Conservation (phyloP, 1,140 invertebrate species). For the Epicauta chinensis region DNA sequence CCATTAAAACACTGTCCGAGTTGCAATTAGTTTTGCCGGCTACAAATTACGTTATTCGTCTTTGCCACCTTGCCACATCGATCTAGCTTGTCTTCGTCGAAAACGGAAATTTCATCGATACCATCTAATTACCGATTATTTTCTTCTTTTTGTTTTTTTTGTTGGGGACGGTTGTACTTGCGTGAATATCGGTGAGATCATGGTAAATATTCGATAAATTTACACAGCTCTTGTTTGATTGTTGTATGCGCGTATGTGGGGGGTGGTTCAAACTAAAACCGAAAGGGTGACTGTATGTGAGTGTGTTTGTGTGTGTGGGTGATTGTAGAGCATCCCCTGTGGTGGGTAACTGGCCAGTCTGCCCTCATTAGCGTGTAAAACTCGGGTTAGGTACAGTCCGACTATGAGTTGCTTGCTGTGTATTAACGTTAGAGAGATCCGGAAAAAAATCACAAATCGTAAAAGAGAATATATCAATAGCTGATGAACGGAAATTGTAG, state of each 20-base stretch:
- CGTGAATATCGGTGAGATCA: too few relatives aligned
- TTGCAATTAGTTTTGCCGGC: constrained; percentile 40
- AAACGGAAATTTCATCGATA: too few relatives aligned
- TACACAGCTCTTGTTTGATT: constrained; percentile 1
- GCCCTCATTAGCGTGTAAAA: constrained; percentile 45
- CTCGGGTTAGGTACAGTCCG: constrained; percentile 43
- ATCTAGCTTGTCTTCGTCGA: too few relatives aligned
- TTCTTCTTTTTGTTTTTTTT: too few relatives aligned
- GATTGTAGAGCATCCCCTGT: constrained; percentile 33
- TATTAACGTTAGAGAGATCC: too few relatives aligned
- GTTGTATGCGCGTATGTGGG: constrained; percentile 2
- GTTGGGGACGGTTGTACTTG: too few relatives aligned
- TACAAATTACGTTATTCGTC: constrained; percentile 44
- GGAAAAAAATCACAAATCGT: too few relatives aligned
- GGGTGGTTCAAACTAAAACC: background rate
- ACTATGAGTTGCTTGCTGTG: constrained; percentile 34
- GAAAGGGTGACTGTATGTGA: background rate
- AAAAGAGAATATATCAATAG: too few relatives aligned
- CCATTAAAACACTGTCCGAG: constrained; percentile 43
- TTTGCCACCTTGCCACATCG: constrained; percentile 32
- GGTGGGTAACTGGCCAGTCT: constrained; percentile 43
- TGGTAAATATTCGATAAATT: background rate
- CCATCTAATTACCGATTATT: too few relatives aligned
- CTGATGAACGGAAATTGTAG: too few relatives aligned
- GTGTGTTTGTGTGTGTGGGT: constrained; percentile 11